Percentiles rank a stretch among this genome's conserved stretches.
Evolutionary conservation across 2,888 invertebrate species (phyloP).

Genomic region (Drosophila affinis): DNA sequence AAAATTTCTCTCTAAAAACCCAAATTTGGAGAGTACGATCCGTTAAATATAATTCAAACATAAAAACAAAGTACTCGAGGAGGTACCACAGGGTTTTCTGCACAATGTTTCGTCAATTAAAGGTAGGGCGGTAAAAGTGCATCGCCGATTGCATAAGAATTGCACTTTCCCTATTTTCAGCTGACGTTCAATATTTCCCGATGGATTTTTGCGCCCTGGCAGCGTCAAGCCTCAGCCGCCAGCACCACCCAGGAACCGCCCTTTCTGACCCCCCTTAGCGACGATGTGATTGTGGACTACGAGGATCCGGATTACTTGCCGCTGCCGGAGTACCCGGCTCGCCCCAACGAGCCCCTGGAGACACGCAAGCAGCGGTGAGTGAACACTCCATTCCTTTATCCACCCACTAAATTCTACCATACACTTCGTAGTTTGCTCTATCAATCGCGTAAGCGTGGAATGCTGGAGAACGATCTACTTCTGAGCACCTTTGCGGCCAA

Average conservation of each 20-base stretch:
- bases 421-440: conserved; percentile 85
- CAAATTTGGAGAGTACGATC: no score
- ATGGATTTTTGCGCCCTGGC: conserved; percentile 36
- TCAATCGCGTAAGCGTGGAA: conserved; percentile 97
- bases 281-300: conserved; percentile 73
- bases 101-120: conserved; percentile 13
- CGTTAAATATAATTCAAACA: no score
- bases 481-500: conserved; percentile 95
- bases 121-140: neutral
- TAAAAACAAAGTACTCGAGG: no score
- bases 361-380: conserved; percentile 87
- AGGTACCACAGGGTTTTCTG: neutral
- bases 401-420: neutral
- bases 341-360: conserved; percentile 86
- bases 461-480: no score
- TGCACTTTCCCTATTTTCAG: conserved; percentile 32
- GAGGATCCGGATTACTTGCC: conserved; percentile 81
- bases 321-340: conserved; percentile 86
- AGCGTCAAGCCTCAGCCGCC: conserved; percentile 11
- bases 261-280: conserved; percentile 38
- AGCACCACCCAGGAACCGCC: conserved; percentile 2
- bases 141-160: conserved; percentile 13
- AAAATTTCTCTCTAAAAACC: no score
- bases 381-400: no score
- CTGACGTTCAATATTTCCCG: conserved; percentile 39